A percentile compares a stretch with the other conserved stretches of the same genome.
phyloP scores from a whole-genome alignment of 1,140 invertebrate species.

The Formica exsecta region DNA sequence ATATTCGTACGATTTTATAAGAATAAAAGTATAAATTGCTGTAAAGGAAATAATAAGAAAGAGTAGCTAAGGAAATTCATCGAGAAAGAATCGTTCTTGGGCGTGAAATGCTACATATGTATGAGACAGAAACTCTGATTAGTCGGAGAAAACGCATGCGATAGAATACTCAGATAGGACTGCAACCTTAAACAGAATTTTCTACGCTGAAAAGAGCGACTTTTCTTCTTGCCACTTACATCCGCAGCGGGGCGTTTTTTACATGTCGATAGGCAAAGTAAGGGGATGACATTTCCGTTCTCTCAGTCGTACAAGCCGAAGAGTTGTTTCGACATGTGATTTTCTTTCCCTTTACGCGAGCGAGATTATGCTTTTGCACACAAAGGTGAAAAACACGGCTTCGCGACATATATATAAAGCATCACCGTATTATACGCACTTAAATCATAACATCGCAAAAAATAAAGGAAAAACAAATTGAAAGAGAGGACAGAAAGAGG shows the following conservation, averaged over 20 bases:
- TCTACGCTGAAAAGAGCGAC: slow-evolving; percentile 16
- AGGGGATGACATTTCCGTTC: slow-evolving; percentile 38
- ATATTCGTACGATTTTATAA: not conserved
- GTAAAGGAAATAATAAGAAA: not conserved
- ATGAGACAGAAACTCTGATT: slow-evolving; percentile 1
- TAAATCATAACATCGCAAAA: not conserved
- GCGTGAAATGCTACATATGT: not conserved
- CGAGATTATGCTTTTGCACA: not conserved
- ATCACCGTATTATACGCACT: not conserved
- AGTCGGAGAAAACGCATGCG: not conserved
- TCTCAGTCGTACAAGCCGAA: not conserved
- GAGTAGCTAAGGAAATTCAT: not conserved
- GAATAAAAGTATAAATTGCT: not conserved
- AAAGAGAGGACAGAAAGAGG: not conserved
- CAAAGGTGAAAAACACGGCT: not conserved
- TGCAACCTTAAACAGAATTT: slow-evolving; percentile 28
- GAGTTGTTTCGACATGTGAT: slow-evolving; percentile 44
- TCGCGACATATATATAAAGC: not conserved
- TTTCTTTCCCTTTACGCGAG: slow-evolving; percentile 12
- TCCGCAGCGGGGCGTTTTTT: slow-evolving; percentile 45
- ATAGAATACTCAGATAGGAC: not conserved
- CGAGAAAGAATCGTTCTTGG: not conserved
- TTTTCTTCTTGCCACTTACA: slow-evolving; percentile 21
- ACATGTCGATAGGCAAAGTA: slow-evolving; percentile 35
- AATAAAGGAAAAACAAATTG: not conserved